Conservation (phyloP, 2,113 vertebrate species). For the Malurus alboscapulatus region DNA sequence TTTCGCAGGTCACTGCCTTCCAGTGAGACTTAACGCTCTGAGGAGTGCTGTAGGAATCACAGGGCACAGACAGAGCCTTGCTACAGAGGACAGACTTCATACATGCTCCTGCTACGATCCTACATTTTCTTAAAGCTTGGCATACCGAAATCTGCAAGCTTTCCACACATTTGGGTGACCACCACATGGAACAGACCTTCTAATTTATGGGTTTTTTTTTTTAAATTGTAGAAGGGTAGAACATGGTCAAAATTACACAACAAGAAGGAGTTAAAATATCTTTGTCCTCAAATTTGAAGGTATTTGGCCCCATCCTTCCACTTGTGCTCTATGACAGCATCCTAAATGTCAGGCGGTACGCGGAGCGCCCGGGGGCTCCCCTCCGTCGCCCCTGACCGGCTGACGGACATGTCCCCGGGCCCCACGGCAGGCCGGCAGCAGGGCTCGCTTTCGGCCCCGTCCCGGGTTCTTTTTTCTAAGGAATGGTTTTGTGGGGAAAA, state of each 20-base stretch:
- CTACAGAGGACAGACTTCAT: neutral
- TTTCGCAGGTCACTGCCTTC: neutral
- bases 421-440: no score
- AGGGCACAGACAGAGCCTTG: neutral
- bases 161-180: neutral
- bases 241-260: neutral
- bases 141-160: neutral
- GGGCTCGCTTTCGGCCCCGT: neutral
- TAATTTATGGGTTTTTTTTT: neutral
- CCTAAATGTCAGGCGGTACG: fast-evolving
- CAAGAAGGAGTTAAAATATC: neutral
- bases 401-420: neutral
- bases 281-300: fast-evolving
- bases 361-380: neutral
- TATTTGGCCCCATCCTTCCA: neutral
- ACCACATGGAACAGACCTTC: neutral
- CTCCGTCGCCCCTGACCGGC: fast-evolving
- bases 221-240: no score
- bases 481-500: neutral
- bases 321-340: neutral
- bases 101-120: neutral
- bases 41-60: neutral
- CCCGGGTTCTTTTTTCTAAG: neutral
- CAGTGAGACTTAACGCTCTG: neutral
- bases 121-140: neutral